phyloP scores from a whole-genome alignment of 2,888 invertebrate species.

The Thyatira batis region DNA sequence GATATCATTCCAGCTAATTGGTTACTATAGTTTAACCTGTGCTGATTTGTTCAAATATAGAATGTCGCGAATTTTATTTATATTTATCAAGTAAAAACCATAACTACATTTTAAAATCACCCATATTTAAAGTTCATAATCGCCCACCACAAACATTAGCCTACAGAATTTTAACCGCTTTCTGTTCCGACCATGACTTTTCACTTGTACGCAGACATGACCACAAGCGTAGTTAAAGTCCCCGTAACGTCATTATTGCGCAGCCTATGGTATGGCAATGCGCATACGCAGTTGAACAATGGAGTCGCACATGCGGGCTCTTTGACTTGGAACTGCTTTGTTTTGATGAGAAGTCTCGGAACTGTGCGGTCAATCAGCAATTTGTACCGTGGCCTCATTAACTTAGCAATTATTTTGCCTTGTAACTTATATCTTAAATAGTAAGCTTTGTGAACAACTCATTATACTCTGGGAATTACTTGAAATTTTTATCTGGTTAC shows the following conservation, averaged over 20 bases:
- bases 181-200: not conserved
- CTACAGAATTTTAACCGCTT: not conserved
- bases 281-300: conserved; percentile 1
- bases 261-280: not conserved
- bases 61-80: too few species aligned
- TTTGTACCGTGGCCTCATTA: not conserved
- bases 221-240: conserved; percentile 51
- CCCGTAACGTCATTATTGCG: conserved; percentile 45
- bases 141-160: not conserved
- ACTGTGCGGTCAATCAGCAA: not conserved
- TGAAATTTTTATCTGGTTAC: too few species aligned
- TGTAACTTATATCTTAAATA: not conserved
- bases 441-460: too few species aligned
- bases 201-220: conserved; percentile 10
- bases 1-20: too few species aligned
- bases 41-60: too few species aligned
- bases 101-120: not conserved
- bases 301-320: not conserved
- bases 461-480: not conserved
- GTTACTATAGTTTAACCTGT: too few species aligned
- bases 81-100: too few species aligned
- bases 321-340: conserved; percentile 2
- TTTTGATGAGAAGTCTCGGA: not conserved
- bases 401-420: not conserved
- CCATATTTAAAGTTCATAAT: not conserved